These are phyloP conservation scores for Argyrosomus regius DNA, from an alignment of 2,797 vertebrate genomes.

Conservation along the genomic window DNA sequence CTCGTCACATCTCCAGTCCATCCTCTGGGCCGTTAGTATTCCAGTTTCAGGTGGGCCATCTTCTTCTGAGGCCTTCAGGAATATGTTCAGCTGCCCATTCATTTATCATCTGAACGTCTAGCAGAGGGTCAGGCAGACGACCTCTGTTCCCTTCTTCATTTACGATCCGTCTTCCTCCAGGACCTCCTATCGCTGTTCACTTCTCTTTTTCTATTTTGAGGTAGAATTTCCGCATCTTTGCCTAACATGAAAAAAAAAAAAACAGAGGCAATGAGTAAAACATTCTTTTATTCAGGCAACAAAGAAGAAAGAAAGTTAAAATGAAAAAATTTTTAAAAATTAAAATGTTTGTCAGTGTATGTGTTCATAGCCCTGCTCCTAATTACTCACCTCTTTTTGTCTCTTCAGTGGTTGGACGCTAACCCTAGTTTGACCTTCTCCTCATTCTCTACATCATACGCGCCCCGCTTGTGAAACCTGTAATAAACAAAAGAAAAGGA, in stretches of 20 bases:
- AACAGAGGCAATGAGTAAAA: slow-evolving; percentile 37
- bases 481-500: slow-evolving; percentile 36
- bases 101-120: slow-evolving; percentile 49
- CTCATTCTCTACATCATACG: slow-evolving; percentile 96
- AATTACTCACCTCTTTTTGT: slow-evolving; percentile 80
- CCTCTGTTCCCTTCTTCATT: slow-evolving; percentile 71
- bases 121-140: slow-evolving; percentile 45
- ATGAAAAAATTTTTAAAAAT: too few relatives aligned
- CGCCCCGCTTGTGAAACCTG: slow-evolving; percentile 97
- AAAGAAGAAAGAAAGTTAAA: not conserved
- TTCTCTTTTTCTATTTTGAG: slow-evolving; percentile 84
- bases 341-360: not conserved
- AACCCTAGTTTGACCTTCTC: slow-evolving; percentile 96
- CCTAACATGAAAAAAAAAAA: slow-evolving; percentile 59
- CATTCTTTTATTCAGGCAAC: not conserved
- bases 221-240: slow-evolving; percentile 86
- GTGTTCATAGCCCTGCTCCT: slow-evolving; percentile 13
- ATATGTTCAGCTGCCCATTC: slow-evolving; percentile 51
- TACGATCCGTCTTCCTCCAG: slow-evolving; percentile 65
- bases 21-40: slow-evolving; percentile 61
- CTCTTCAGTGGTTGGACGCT: slow-evolving; percentile 90
- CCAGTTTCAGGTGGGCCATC: slow-evolving; percentile 67
- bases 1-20: slow-evolving; percentile 62
- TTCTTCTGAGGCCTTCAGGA: slow-evolving; percentile 57
- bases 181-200: slow-evolving; percentile 72